Base-by-base conservation (phyloP, 2,888 invertebrate genomes). In the Imbricaverruca yamaguchii region DNA sequence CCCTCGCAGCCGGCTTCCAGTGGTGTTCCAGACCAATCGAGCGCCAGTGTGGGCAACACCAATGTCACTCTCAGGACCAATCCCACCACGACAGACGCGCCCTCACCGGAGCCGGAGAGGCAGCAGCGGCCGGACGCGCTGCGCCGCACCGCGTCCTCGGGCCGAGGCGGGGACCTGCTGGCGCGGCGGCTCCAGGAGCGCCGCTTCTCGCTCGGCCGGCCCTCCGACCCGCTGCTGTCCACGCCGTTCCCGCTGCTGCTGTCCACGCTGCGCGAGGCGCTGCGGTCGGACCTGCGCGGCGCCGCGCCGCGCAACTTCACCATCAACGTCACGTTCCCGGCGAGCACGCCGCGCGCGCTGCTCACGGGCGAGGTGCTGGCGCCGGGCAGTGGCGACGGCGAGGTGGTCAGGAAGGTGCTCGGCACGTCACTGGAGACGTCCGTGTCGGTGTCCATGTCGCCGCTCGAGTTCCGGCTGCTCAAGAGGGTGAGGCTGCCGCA, bases 141-240 rank as follows among this genome's bases (percentile, higher is more conserved):
- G 53, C 74, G 74, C 0, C 74, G 21, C 18, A 39, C 53, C 0
- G 10, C 21, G 1, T 8, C 53, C 3, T 13, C 74, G 11, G 11
- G 2, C 7, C 74, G 9, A 21, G 21, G 55, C n/a, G 57, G 10
- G 23, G 25, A 79, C 57, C 57, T 79, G n/a, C 57, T 77, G n/a
- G 77, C 79, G 9, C 79, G 56, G n/a, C 79, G 79, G 11, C 57
- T 79, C 1, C 57, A 79, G 15, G 25, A 57, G n/a, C 79, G 79
- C 12, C 79, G 59, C 2, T 39, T 39, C 4, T 39, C 39, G 39
- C 39, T 39, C 79, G n/a, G 57, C 25, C n/a, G 13, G 8, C 57
- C 18, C 74, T 74, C 74, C 74, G 7, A 9, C 23, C 53, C 53
- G 55, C 18, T 1, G 21, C 55, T 21, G 74, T 23, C 57, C 18